phyloP scores from a whole-genome alignment of 2,113 vertebrate species.

The Alces alces region DNA sequence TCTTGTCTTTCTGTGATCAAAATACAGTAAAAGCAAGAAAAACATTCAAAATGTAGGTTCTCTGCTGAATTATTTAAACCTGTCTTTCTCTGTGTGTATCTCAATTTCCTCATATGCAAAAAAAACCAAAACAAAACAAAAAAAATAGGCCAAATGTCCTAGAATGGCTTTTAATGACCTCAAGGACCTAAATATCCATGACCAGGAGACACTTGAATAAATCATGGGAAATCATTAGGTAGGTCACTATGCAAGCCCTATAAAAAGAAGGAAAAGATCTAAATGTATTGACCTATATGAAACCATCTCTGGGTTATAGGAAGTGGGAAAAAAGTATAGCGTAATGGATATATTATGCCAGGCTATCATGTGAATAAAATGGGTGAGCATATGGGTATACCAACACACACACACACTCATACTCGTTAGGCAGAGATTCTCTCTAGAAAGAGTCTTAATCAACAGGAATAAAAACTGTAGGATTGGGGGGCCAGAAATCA shows the following conservation, averaged over 20 bases:
- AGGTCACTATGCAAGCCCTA: background rate
- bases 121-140: background rate
- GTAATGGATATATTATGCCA: background rate
- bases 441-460: background rate
- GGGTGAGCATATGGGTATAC: background rate
- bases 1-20: constrained; percentile 57
- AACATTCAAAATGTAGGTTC: constrained; percentile 41
- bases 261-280: background rate
- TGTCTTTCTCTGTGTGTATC: background rate
- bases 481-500: background rate
- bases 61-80: background rate
- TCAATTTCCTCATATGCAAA: background rate
- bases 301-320: background rate
- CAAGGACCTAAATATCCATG: background rate
- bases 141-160: background rate
- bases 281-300: background rate
- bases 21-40: constrained; percentile 47
- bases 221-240: background rate
- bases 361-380: background rate
- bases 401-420: background rate
- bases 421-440: background rate
- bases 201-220: background rate
- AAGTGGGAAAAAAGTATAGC: background rate
- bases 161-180: background rate
- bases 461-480: background rate